Percentiles rank a stretch among this genome's conserved stretches.
Evolutionary conservation across 23 tunicate genomes (phyloP).

Genomic region (Trididemnum clinides): DNA sequence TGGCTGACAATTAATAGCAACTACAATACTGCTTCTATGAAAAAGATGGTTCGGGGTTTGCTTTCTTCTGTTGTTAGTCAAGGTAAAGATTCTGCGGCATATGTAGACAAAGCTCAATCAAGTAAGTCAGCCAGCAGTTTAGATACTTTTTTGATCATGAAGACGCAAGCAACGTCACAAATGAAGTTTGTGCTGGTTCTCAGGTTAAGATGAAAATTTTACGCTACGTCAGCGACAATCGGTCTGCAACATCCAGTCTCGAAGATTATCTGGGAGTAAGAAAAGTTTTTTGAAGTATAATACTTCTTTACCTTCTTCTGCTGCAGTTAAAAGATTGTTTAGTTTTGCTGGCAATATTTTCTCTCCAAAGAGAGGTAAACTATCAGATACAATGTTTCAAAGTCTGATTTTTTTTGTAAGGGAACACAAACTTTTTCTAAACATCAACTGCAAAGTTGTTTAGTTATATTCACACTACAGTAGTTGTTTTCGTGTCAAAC

Average conservation of each 20-base stretch:
- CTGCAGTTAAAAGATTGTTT: background rate
- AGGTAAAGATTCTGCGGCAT: background rate
- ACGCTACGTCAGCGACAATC: background rate
- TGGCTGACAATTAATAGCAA: background rate
- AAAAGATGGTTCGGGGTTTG: background rate
- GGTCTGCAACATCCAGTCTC: background rate
- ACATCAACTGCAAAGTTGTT: no score
- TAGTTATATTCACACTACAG: no score
- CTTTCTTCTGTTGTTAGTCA: background rate
- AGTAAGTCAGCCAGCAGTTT: background rate
- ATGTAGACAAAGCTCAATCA: background rate
- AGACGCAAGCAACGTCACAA: background rate
- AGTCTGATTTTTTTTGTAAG: no score
- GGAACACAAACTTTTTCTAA: no score
- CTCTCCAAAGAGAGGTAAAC: no score
- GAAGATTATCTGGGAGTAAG: background rate
- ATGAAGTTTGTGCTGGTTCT: background rate
- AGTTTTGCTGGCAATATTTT: no score
- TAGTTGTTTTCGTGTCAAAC: no score
- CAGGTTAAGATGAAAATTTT: background rate
- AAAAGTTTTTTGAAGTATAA: background rate
- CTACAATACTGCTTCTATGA: background rate
- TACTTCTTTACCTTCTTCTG: background rate
- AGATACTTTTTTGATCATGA: background rate
- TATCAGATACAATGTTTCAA: no score